Percentiles rank a stretch among this genome's conserved stretches.
Conservation (phyloP, 1,140 invertebrate species). For the Trachelipus rathkii region DNA sequence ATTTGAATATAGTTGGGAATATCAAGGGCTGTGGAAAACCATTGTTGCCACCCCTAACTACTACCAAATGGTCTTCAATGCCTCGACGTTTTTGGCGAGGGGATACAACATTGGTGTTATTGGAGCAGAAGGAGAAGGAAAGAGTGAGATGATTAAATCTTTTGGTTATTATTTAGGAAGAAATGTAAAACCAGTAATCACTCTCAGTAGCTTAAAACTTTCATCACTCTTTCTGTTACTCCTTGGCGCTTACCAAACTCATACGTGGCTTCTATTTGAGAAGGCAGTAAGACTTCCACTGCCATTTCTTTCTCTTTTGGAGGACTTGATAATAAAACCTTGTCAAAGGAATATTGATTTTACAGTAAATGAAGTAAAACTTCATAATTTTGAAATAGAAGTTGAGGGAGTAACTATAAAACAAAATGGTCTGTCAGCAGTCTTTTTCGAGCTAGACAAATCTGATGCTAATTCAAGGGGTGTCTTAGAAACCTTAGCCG, state of each 20-base stretch:
- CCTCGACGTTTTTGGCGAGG: neutral
- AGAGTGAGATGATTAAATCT: neutral
- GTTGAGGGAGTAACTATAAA: neutral
- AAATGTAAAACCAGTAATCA: neutral
- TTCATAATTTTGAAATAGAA: no score
- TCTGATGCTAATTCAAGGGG: neutral
- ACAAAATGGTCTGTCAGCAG: neutral
- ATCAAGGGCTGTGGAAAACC: conserved; percentile 1
- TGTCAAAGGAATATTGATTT: no score
- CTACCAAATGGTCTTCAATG: neutral
- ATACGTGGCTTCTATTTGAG: neutral
- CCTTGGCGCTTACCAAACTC: neutral
- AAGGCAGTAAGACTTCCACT: neutral
- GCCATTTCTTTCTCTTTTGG: neutral
- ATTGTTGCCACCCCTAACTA: neutral
- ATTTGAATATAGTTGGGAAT: neutral
- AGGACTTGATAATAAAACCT: neutral
- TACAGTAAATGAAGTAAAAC: no score
- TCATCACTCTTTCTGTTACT: neutral
- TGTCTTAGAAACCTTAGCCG: neutral
- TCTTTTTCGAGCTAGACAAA: neutral
- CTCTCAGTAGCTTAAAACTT: neutral
- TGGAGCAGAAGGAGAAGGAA: neutral
- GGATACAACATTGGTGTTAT: neutral
- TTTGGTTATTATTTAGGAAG: neutral